Evolutionary conservation across 2,113 vertebrate genomes (phyloP).

Genomic region (Myiopsitta monachus): DNA sequence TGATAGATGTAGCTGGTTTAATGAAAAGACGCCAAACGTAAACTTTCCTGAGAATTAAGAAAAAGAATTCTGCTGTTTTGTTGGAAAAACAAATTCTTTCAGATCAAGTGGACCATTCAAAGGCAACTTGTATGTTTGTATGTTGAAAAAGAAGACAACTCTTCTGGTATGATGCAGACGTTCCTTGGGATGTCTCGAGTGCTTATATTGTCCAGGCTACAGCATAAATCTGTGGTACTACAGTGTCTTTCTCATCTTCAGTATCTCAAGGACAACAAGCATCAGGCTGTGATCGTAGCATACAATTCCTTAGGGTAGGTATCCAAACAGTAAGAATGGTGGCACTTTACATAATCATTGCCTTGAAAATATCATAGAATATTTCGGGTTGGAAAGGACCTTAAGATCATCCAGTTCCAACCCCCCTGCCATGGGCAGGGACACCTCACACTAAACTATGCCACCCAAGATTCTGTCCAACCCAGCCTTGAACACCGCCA

Average conservation of each 20-base stretch:
- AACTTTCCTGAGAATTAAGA: neutral
- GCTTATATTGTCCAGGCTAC: neutral
- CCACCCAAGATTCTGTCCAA: no score
- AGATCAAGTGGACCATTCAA: rapidly evolving
- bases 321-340: neutral
- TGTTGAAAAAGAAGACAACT: neutral
- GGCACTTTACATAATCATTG: neutral
- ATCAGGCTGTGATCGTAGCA: neutral
- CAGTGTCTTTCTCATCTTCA: neutral
- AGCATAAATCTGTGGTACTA: neutral
- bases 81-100: neutral
- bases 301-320: neutral
- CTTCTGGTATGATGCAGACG: neutral
- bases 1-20: neutral
- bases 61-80: neutral
- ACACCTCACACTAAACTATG: no score
- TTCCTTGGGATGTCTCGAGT: neutral
- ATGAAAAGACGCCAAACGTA: neutral
- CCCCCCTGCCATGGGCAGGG: no score
- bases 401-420: no score
- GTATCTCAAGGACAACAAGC: neutral
- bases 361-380: neutral
- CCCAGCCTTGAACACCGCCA: no score
- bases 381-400: no score
- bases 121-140: neutral